phyloP scores from a whole-genome alignment of 2,888 invertebrate genomes.

The Latrodectus hesperus region DNA sequence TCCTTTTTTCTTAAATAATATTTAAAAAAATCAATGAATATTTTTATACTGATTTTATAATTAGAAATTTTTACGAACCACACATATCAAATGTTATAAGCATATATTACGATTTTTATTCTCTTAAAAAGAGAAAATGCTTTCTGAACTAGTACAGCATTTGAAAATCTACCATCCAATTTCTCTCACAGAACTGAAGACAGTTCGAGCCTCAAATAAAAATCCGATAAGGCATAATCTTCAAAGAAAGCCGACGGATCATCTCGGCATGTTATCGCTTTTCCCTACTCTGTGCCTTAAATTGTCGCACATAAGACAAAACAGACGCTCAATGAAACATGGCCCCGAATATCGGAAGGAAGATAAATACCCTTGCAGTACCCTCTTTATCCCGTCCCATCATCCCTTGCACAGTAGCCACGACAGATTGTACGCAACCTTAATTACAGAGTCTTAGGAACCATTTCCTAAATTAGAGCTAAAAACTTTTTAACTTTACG shows the following conservation, averaged over 20 bases:
- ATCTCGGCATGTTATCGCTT: not conserved
- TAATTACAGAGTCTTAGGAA: conserved; percentile 51
- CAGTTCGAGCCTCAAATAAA: not conserved
- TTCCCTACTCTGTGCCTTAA: not conserved
- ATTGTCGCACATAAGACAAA: not conserved
- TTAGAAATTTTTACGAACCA: too few relatives aligned
- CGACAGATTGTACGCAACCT: conserved; percentile 22
- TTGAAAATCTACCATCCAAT: too few relatives aligned
- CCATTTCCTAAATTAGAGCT: conserved; percentile 32
- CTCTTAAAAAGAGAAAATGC: too few relatives aligned
- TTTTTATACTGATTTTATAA: too few relatives aligned
- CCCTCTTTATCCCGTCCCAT: too few relatives aligned
- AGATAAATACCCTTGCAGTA: too few relatives aligned
- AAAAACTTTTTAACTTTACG: conserved; percentile 21
- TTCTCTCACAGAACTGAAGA: too few relatives aligned
- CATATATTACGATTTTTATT: too few relatives aligned
- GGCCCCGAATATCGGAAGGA: not conserved
- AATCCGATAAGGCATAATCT: not conserved
- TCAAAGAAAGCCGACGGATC: not conserved
- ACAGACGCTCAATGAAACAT: not conserved
- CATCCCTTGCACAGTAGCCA: conserved; percentile 48
- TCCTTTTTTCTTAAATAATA: too few relatives aligned
- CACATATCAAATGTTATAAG: too few relatives aligned
- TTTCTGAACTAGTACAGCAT: too few relatives aligned
- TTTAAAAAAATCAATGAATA: too few relatives aligned